Conservation (phyloP, 1,140 invertebrate genomes). For the Magallana angulata region DNA sequence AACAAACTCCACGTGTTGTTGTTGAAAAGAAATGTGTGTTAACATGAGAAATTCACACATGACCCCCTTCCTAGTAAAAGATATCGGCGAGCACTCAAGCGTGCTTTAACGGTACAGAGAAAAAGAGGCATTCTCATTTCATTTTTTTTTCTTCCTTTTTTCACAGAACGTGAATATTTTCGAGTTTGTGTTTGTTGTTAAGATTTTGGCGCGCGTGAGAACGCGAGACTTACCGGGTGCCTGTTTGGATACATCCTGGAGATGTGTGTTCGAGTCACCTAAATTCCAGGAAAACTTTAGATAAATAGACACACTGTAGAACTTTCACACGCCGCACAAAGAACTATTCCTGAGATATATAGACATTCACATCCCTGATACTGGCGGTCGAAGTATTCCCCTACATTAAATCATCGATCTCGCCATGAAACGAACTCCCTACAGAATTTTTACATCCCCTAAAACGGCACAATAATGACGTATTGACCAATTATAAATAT, state of each 20-base stretch:
- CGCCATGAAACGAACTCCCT: conserved; percentile 10
- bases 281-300: neutral
- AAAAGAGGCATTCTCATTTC: neutral
- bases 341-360: neutral
- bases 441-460: conserved; percentile 22
- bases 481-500: neutral
- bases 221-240: conserved; percentile 77
- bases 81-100: neutral
- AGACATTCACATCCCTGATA: conserved; percentile 2
- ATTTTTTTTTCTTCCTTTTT: neutral
- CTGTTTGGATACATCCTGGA: conserved; percentile 78
- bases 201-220: conserved; percentile 13
- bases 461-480: conserved; percentile 19
- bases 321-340: neutral
- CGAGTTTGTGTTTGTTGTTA: neutral
- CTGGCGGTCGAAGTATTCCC: conserved; percentile 3
- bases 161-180: conserved; percentile 46
- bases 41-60: conserved; percentile 27
- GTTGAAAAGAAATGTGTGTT: conserved; percentile 18
- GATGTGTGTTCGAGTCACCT: neutral
- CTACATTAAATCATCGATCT: neutral
- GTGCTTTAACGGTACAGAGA: conserved; percentile 47
- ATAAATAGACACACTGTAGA: conserved; percentile 1
- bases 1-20: conserved; percentile 34
- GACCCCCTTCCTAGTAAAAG: conserved; percentile 15